These are phyloP conservation scores for Ifrita kowaldi DNA, from an alignment of 2,113 vertebrate species.

Conservation along the genomic window DNA sequence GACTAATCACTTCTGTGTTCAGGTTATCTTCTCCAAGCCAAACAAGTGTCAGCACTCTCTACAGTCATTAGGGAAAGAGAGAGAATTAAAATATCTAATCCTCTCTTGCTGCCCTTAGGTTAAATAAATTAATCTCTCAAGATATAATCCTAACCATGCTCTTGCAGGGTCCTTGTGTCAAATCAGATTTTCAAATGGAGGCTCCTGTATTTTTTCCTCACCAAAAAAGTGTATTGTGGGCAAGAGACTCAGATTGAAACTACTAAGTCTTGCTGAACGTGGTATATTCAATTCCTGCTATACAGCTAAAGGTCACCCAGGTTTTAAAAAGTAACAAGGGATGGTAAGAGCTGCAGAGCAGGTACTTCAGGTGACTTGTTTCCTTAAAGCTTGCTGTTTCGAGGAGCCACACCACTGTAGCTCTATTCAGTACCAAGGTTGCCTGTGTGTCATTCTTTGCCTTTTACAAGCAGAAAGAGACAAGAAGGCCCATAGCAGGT, in stretches of 20 bases:
- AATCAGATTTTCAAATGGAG: background rate
- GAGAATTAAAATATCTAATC: slow-evolving; percentile 32
- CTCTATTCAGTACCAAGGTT: background rate
- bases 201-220: background rate
- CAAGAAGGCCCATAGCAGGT: background rate
- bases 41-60: slow-evolving; percentile 7
- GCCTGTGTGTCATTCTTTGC: background rate
- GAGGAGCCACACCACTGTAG: background rate
- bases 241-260: background rate
- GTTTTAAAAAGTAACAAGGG: background rate
- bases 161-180: background rate
- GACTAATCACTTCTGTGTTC: background rate
- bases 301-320: background rate
- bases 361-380: background rate
- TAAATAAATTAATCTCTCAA: background rate
- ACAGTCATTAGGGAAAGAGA: background rate
- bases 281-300: background rate
- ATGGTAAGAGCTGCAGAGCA: background rate
- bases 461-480: background rate
- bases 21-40: background rate
- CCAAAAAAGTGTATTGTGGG: background rate
- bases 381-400: background rate
- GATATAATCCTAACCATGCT: background rate
- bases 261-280: background rate
- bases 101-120: background rate